Evolutionary conservation across 2,888 invertebrate genomes (phyloP).

Genomic region (Orthosia cruda): DNA sequence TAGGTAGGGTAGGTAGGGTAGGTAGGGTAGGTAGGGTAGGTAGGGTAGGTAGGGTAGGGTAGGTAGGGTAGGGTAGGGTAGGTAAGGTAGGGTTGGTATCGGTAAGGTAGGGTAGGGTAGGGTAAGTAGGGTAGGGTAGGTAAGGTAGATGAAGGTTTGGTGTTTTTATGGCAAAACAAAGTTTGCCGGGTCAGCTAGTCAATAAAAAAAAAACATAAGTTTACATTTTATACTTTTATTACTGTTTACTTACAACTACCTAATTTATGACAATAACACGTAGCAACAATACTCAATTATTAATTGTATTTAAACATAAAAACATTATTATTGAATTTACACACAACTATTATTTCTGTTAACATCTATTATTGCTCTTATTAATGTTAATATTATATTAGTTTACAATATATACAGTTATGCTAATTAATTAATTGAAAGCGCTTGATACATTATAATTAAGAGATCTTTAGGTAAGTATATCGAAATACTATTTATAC

Average conservation of each 20-base stretch:
- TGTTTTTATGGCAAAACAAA: no score
- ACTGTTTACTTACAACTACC: slow-evolving; percentile 67
- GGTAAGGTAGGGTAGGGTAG: no score
- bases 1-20: no score
- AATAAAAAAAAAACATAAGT: slow-evolving; percentile 43
- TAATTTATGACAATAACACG: slow-evolving; percentile 73
- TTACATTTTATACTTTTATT: slow-evolving; percentile 70
- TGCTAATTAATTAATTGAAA: slow-evolving; percentile 54
- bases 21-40: no score
- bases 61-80: no score
- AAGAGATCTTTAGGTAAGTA: slow-evolving; percentile 5
- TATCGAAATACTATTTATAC: not conserved
- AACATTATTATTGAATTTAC: slow-evolving; percentile 69
- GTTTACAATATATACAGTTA: slow-evolving; percentile 72
- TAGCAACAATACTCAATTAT: slow-evolving; percentile 73
- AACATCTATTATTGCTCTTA: slow-evolving; percentile 77
- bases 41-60: no score
- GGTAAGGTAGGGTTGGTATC: no score
- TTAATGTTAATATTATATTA: slow-evolving; percentile 51
- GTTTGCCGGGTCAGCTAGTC: no score
- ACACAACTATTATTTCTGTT: slow-evolving; percentile 70
- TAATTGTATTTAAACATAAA: slow-evolving; percentile 68
- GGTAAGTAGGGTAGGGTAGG: no score
- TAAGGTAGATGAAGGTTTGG: no score
- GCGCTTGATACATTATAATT: slow-evolving; percentile 51